Evolutionary conservation across 2,113 vertebrate genomes (phyloP).

Genomic region (Nerophis ophidion): DNA sequence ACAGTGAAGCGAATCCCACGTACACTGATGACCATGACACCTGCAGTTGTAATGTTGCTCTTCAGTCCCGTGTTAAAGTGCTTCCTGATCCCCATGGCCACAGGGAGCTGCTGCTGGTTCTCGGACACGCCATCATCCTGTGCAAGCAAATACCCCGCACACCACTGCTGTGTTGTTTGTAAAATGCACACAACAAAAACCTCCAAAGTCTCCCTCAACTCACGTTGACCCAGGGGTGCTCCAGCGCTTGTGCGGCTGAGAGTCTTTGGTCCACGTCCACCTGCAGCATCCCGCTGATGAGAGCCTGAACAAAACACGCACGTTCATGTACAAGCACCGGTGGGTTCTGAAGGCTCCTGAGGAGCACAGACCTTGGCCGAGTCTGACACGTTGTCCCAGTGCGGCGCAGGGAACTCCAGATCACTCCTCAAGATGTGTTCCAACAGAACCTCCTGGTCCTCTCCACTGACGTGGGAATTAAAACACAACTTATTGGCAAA

Average conservation of each 20-base stretch:
- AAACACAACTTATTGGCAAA: not conserved
- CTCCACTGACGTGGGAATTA: conserved; percentile 71
- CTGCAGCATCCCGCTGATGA: conserved; percentile 92
- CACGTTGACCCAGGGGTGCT: conserved; percentile 95
- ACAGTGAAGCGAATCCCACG: conserved; percentile 46
- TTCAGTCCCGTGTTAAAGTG: conserved; percentile 92
- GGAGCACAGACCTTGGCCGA: conserved; percentile 82
- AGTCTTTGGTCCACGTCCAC: conserved; percentile 86
- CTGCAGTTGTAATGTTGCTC: conserved; percentile 82
- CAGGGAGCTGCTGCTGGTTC: conserved; percentile 86
- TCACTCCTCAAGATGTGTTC: conserved; percentile 90
- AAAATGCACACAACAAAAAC: not conserved
- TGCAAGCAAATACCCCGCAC: conserved; percentile 15
- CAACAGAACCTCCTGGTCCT: conserved; percentile 90
- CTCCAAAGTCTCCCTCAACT: conserved; percentile 52
- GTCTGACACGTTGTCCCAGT: conserved; percentile 93
- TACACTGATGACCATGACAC: conserved; percentile 96
- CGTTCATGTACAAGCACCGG: not conserved
- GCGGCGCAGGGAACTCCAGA: conserved; percentile 88
- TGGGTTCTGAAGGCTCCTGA: not conserved
- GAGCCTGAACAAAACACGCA: conserved; percentile 69
- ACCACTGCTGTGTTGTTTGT: not conserved
- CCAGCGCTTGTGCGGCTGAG: conserved; percentile 88
- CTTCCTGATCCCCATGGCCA: conserved; percentile 95
- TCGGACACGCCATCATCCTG: conserved; percentile 88